Base-by-base conservation (phyloP, 2,888 invertebrate genomes). In the Ophioninae sp. region DNA sequence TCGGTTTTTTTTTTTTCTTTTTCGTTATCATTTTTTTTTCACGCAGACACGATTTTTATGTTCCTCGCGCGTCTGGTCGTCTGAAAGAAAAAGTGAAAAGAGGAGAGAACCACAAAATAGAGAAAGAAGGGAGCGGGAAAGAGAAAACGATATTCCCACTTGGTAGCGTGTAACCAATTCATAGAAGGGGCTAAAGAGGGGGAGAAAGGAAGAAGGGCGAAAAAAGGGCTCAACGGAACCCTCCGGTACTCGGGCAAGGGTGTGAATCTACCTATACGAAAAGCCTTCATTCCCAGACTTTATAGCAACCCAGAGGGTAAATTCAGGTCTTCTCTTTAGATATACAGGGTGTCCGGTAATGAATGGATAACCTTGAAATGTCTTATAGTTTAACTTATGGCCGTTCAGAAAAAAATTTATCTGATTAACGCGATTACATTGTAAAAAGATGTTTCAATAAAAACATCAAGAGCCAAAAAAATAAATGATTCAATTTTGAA, bases 201-300 rank as follows among this genome's bases (percentile, higher is more conserved):
- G 64, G 37, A 20, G 59, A 59, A 22, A 59, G 30, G 64, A 20
- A 51, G 64, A 56, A 65, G 23, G 37, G 69, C 39, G 41, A 44
- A 59, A 79, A 51, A 68, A 73, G 67, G 75, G 78, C 67, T 79
- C 44, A 59, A 69, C 74, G 76, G 68, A 79, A 84, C 84, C 84
- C 84, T 84, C 79, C 39, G 81, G 75, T 79, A 41, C 72, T 75
- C 68, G 73, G 44, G 67, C 67, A 78, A 84, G 84, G 81, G 84
- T 84, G 81, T 79, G 84, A 84, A 90, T 90, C 88, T 87, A 89
- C 89, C 84, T 76, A 79, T 79, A 74, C 85, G 86, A 88, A 87
- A 87, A 86, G 85, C 77, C 44, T 82, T 75, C 67, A 71, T 77
- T 85, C 71, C 85, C 78, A 79, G 71, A 75, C 79, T 73, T 61